These are phyloP conservation scores for Caenorhabditis briggsae DNA, from an alignment of 1,140 invertebrate species.

Conservation along the genomic window DNA sequence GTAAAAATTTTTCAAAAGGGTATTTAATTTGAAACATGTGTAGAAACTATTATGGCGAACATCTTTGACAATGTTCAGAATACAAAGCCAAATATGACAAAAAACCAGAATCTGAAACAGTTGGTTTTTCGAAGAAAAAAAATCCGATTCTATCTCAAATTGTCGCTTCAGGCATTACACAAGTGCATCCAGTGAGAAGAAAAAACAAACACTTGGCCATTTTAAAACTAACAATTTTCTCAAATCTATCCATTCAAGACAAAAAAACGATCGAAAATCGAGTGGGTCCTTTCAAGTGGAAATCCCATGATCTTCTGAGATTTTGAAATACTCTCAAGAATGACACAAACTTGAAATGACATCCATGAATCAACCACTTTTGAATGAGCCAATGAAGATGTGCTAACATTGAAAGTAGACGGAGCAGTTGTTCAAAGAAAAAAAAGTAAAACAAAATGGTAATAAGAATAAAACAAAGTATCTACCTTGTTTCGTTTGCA, in stretches of 20 bases:
- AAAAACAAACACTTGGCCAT: background rate
- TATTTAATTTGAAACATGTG: no score
- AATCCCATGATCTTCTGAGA: background rate
- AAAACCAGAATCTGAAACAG: no score
- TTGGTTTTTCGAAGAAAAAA: no score
- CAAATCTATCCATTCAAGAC: background rate
- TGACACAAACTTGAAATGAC: conserved; percentile 35
- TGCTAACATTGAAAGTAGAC: background rate
- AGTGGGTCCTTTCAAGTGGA: background rate
- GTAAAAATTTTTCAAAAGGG: no score
- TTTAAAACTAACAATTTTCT: background rate
- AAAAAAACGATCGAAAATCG: background rate
- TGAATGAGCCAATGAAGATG: background rate
- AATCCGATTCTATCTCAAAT: no score
- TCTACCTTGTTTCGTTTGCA: no score
- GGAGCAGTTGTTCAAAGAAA: conserved; percentile 2
- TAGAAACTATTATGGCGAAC: no score
- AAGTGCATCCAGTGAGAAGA: background rate
- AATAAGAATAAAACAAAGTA: no score
- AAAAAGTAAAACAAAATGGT: background rate
- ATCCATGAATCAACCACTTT: conserved; percentile 40
- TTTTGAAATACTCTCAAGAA: conserved; percentile 9
- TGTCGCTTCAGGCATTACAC: no score
- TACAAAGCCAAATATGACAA: no score
- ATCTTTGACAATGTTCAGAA: no score